Conservation (phyloP, 2,113 vertebrate genomes). For the Euleptes europaea region DNA sequence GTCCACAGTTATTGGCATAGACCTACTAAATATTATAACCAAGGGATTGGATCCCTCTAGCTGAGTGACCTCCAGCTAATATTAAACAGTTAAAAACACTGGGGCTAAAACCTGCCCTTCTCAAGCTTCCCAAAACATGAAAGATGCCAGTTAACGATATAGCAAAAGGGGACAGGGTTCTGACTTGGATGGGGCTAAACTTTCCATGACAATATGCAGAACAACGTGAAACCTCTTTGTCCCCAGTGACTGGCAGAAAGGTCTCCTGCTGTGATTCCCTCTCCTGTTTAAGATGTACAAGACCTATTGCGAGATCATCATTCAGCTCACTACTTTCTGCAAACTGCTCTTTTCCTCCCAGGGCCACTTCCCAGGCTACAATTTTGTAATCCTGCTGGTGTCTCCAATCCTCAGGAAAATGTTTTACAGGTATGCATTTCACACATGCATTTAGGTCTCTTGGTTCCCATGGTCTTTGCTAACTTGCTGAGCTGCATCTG, state of each 20-base stretch:
- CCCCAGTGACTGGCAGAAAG: slow-evolving; percentile 23
- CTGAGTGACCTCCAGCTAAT: not conserved
- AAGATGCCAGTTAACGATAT: not conserved
- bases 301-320: slow-evolving; percentile 10
- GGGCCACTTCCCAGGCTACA: slow-evolving; percentile 8
- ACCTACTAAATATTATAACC: not conserved
- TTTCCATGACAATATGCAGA: not conserved
- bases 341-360: slow-evolving; percentile 1
- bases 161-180: not conserved
- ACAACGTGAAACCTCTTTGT: not conserved
- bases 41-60: not conserved
- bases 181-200: not conserved
- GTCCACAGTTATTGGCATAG: no score
- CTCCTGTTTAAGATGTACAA: slow-evolving; percentile 23
- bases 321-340: slow-evolving; percentile 27
- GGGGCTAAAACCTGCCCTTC: not conserved
- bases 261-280: slow-evolving; percentile 22
- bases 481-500: not conserved
- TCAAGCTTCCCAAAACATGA: not conserved
- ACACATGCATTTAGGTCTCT: not conserved
- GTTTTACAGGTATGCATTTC: not conserved
- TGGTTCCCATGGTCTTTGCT: not conserved
- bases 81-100: not conserved
- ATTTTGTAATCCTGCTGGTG: not conserved
- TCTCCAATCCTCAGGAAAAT: not conserved